phyloP scores from a whole-genome alignment of 2,888 invertebrate genomes.

The Nymphalis urticae region DNA sequence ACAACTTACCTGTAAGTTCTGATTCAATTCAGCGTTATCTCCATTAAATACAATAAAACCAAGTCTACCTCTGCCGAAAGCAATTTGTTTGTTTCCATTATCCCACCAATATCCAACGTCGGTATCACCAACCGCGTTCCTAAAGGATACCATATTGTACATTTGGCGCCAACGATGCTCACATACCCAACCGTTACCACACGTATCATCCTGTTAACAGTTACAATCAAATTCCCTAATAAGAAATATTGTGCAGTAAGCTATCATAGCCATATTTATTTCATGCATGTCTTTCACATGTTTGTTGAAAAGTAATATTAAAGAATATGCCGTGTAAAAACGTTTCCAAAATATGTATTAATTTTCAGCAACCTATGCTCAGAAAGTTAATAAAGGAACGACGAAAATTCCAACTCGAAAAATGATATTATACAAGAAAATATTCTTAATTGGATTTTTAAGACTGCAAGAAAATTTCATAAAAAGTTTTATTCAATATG shows the following conservation, averaged over 20 bases:
- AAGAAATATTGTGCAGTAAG: no score
- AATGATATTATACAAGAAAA: neutral
- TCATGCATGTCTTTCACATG: no score
- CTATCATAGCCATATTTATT: no score
- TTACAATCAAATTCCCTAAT: neutral
- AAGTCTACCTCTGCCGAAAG: constrained; percentile 87
- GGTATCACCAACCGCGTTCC: constrained; percentile 83
- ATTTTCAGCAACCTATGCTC: no score
- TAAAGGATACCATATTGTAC: constrained; percentile 88
- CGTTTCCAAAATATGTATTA: no score
- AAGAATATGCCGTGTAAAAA: no score
- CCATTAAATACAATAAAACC: constrained; percentile 89
- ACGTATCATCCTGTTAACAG: constrained; percentile 78
- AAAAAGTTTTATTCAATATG: constrained; percentile 4
- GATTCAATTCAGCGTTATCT: constrained; percentile 80
- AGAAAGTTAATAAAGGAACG: no score
- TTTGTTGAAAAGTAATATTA: no score
- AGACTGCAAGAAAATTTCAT: neutral
- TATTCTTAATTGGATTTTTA: constrained; percentile 8
- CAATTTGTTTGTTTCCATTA: constrained; percentile 89
- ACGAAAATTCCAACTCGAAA: no score
- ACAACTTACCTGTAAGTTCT: constrained; percentile 74
- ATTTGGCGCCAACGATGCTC: constrained; percentile 92
- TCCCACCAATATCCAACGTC: constrained; percentile 87
- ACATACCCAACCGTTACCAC: constrained; percentile 88